phyloP scores from a whole-genome alignment of 2,888 invertebrate species.

The Cactoblastis cactorum region DNA sequence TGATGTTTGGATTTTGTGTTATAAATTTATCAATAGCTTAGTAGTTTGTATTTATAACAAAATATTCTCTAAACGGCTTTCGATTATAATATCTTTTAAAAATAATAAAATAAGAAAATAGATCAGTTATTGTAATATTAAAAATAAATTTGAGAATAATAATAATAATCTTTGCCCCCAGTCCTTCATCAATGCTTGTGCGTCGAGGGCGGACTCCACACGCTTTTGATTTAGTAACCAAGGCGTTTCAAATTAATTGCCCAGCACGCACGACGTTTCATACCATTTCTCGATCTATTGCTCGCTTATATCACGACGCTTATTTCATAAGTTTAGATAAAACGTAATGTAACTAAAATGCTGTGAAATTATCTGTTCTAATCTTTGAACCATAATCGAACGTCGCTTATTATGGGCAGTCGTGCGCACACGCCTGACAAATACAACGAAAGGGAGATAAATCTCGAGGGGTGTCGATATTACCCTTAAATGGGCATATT shows the following conservation, averaged over 20 bases:
- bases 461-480: constrained; percentile 48
- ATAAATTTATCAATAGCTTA: too few species aligned
- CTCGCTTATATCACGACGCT: constrained; percentile 11
- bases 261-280: constrained; percentile 7
- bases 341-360: background rate
- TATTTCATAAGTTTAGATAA: background rate
- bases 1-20: too few species aligned
- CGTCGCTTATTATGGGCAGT: constrained; percentile 11
- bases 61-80: too few species aligned
- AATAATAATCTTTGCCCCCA: constrained; percentile 36
- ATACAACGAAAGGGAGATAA: constrained; percentile 41
- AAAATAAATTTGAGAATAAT: too few species aligned
- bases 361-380: background rate
- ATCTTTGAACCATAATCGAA: constrained; percentile 8
- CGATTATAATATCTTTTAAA: too few species aligned
- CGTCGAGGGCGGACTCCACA: constrained; percentile 43
- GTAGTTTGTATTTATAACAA: too few species aligned
- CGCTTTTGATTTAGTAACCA: constrained; percentile 49
- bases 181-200: constrained; percentile 31
- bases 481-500: constrained; percentile 49
- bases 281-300: constrained; percentile 25
- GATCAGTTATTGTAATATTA: too few species aligned
- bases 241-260: constrained; percentile 37
- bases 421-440: constrained; percentile 35
- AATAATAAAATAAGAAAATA: too few species aligned